These are phyloP conservation scores for Drosophila bocqueti DNA, from an alignment of 1,140 invertebrate species.

Conservation along the genomic window DNA sequence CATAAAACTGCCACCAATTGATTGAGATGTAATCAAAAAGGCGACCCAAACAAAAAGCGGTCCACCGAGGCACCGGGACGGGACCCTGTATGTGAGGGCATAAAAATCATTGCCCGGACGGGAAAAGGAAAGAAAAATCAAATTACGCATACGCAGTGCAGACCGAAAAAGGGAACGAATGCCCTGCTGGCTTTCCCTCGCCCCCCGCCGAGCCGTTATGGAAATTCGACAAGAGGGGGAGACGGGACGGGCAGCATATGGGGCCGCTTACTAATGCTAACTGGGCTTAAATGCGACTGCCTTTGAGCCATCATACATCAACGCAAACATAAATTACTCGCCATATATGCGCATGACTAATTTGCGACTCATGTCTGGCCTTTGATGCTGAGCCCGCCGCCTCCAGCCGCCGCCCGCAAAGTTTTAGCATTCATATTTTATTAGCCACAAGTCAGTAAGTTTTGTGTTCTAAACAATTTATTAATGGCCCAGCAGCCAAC, in stretches of 20 bases:
- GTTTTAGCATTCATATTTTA: slow-evolving; percentile 79
- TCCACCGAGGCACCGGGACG: slow-evolving; percentile 23
- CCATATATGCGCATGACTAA: slow-evolving; percentile 80
- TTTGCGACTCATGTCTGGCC: slow-evolving; percentile 61
- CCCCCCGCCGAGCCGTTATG: slow-evolving; percentile 26
- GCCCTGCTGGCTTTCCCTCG: slow-evolving; percentile 17
- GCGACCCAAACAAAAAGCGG: slow-evolving; percentile 42
- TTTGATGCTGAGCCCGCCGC: slow-evolving; percentile 57
- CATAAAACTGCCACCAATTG: slow-evolving; percentile 82
- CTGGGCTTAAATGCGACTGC: slow-evolving; percentile 70
- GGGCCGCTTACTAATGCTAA: slow-evolving; percentile 62
- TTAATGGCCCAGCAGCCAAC: slow-evolving; percentile 60
- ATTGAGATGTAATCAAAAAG: slow-evolving; percentile 82
- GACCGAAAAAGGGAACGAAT: slow-evolving; percentile 27
- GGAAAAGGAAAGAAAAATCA: slow-evolving; percentile 57
- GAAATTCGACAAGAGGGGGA: slow-evolving; percentile 31
- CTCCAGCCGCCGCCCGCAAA: slow-evolving; percentile 38
- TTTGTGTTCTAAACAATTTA: slow-evolving; percentile 77
- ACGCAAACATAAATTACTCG: slow-evolving; percentile 71
- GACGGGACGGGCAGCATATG: slow-evolving; percentile 50
- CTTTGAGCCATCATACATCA: slow-evolving; percentile 63
- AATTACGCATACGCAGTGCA: slow-evolving; percentile 71
- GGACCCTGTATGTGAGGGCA: slow-evolving; percentile 48
- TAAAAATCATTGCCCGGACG: slow-evolving; percentile 64
- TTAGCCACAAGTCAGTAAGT: slow-evolving; percentile 79